Conservation (phyloP, 2,113 vertebrate species). For the Amblyopsis rosae region DNA sequence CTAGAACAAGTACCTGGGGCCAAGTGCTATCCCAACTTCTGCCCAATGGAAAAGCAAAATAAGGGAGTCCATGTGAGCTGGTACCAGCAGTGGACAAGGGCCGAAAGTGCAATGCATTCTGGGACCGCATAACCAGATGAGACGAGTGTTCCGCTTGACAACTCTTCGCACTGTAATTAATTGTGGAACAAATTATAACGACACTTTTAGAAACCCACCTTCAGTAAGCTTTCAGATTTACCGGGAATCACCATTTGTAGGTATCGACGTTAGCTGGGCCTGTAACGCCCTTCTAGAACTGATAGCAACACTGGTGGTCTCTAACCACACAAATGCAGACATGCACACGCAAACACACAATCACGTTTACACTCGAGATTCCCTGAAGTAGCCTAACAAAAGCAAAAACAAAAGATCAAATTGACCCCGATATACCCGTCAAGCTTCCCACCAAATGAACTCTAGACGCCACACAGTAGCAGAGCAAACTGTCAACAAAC, state of each 20-base stretch:
- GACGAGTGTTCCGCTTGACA: background rate
- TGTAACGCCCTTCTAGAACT: no score
- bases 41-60: no score
- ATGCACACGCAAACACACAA: background rate
- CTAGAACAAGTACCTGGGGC: no score
- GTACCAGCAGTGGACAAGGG: no score
- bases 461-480: constrained; percentile 6
- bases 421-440: constrained; percentile 37
- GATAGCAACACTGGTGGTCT: no score
- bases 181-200: background rate
- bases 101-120: background rate
- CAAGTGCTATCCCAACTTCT: no score
- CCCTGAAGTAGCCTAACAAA: constrained; percentile 61
- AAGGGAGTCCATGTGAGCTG: no score
- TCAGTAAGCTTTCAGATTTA: no score
- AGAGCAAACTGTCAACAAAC: no score
- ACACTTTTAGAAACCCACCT: no score
- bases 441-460: background rate
- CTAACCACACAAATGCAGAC: background rate
- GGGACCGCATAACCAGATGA: background rate
- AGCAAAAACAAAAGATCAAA: constrained; percentile 39
- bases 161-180: background rate
- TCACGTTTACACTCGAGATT: constrained; percentile 51
- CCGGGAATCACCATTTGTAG: no score
- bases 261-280: no score